phyloP scores from a whole-genome alignment of 2,113 vertebrate genomes.

The Pogonocichla stellata region DNA sequence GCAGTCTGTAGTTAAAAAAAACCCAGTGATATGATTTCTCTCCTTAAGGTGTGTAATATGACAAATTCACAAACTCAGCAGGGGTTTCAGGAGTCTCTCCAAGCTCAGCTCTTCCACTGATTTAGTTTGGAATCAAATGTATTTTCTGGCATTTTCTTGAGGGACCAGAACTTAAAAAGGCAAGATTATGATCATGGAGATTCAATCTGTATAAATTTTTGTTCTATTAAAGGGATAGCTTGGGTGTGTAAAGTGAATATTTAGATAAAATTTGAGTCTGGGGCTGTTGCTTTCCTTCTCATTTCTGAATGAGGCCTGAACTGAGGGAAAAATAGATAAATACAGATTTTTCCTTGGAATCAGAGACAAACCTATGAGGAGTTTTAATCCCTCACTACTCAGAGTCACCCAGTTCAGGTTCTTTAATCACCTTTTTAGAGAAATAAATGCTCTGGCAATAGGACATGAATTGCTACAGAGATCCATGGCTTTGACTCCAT shows the following conservation, averaged over 20 bases:
- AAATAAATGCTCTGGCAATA: neutral
- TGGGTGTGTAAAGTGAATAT: neutral
- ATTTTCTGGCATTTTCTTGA: neutral
- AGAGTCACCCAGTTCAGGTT: neutral
- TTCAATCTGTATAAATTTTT: neutral
- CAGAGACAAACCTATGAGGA: neutral
- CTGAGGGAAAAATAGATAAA: neutral
- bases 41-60: neutral
- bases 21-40: neutral
- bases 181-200: neutral
- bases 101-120: neutral
- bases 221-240: neutral
- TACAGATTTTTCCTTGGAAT: neutral
- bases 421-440: neutral
- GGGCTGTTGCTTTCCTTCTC: neutral
- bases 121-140: neutral
- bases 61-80: neutral
- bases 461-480: neutral
- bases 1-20: neutral
- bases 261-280: neutral
- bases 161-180: neutral
- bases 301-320: neutral
- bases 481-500: neutral
- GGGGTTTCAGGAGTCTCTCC: neutral
- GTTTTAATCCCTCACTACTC: neutral